Conservation (phyloP, 1,140 invertebrate species). For the Pogonognathellus flavescens region DNA sequence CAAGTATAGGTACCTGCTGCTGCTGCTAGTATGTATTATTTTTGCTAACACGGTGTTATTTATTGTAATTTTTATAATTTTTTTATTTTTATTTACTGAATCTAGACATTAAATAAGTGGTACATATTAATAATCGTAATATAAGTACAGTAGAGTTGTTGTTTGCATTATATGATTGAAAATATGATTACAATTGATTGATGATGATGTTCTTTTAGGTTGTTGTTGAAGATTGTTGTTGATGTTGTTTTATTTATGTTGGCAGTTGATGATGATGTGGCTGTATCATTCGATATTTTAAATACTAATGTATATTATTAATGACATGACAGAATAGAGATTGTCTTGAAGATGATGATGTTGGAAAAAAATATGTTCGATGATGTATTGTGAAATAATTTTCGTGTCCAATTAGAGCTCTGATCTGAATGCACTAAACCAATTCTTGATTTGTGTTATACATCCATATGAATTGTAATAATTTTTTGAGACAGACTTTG, state of each 20-base stretch:
- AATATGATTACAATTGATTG: conserved; percentile 9
- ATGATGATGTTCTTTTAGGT: conserved; percentile 14
- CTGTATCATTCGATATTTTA: background rate
- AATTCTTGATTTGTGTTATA: too few relatives aligned
- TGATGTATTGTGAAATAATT: background rate
- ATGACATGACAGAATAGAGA: conserved; percentile 16
- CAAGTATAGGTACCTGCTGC: too few relatives aligned
- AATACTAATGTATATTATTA: background rate
- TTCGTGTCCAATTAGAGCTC: conserved; percentile 4
- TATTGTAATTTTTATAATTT: conserved; percentile 9
- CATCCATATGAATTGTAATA: too few relatives aligned
- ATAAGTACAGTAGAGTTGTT: background rate
- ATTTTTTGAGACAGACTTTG: conserved; percentile 11
- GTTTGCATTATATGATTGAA: conserved; percentile 8
- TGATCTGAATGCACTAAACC: background rate
- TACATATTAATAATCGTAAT: too few relatives aligned
- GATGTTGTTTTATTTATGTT: too few relatives aligned
- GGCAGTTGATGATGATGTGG: conserved; percentile 9
- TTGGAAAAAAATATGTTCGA: background rate
- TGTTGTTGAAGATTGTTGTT: background rate
- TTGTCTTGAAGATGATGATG: conserved; percentile 6
- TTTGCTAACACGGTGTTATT: background rate
- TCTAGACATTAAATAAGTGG: too few relatives aligned
- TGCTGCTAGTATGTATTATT: too few relatives aligned
- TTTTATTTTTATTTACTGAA: conserved; percentile 6